phyloP scores from a whole-genome alignment of 2,797 vertebrate genomes.

The Malurus leucopterus region DNA sequence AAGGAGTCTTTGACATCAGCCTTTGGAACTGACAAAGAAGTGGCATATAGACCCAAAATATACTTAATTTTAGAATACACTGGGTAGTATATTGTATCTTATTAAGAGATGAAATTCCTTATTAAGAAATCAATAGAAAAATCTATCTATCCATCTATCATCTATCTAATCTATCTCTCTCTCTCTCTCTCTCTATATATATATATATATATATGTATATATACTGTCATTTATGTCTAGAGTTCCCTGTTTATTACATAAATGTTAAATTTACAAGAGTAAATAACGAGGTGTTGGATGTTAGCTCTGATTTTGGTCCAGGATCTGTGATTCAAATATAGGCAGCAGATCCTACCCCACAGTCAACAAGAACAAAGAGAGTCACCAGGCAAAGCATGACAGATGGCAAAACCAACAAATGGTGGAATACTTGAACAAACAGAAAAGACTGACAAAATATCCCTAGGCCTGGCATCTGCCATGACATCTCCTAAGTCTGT shows the following conservation, averaged over 20 bases:
- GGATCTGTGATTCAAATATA: neutral
- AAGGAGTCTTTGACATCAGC: neutral
- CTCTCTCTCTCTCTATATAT: no score
- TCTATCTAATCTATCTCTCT: no score
- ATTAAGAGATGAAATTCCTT: neutral
- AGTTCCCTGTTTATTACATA: neutral
- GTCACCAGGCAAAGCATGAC: neutral
- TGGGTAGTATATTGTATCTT: neutral
- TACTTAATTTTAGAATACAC: neutral
- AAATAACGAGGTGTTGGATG: neutral
- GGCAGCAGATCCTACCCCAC: neutral
- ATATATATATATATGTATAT: neutral
- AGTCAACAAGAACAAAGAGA: neutral
- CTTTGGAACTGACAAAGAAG: neutral
- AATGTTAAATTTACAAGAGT: neutral
- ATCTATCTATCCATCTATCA: neutral
- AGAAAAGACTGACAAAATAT: conserved; percentile 6
- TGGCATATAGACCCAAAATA: neutral
- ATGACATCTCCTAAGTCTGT: conserved; percentile 12
- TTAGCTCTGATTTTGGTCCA: neutral
- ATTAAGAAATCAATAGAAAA: neutral
- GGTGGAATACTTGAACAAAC: neutral
- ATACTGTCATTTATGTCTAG: neutral
- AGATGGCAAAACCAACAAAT: conserved; percentile 34
- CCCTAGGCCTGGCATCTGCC: conserved; percentile 15